Base-by-base conservation (phyloP, 2,797 vertebrate genomes). In the Chelon auratus region DNA sequence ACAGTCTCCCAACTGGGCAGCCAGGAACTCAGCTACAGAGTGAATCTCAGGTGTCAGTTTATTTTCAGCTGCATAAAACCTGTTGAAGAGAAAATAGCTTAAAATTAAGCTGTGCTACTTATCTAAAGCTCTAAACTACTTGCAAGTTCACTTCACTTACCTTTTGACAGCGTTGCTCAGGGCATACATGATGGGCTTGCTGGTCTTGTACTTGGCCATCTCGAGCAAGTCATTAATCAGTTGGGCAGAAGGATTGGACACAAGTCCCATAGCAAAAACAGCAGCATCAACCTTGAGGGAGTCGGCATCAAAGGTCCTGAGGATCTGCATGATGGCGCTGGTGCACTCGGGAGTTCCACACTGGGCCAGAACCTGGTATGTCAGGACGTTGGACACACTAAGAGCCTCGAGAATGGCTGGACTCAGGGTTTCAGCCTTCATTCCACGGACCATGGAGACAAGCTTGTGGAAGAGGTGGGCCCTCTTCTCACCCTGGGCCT, bases 301-400 rank as follows among this genome's bases (percentile, higher is more conserved):
- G 18, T 93, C 89, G 42, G 77, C 80, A 0, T 93, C 91, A 24
- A 93, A 93, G 9, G 77, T 94, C 75, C 95, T 95, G 74, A 99
- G 90, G 84, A 96, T 93, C 75, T 94, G 94, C 89, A 98, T 94
- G 85, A 99, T 93, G 62, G 91, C 94, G 45, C 93, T 94, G 72
- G 94, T 96, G 87, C 97, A 99, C 79, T 97, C 96, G 12, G 95
- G 93, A 48, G 96, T 97, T 63, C 97, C 97, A 0, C 97, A 99
- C 90, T 99, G 98, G 62, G 90, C 88, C 87, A 99, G 90, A 50
- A 95, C 95, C 91, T 99, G 97, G 62, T 96, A 79, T 20, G 95
- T 96, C 85, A 99, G 83, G 20, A 94, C 89, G 43, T 92, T 82
- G 75, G 93, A 95, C 67, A 93, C 68, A 14, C 89, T 86, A 13